These are phyloP conservation scores for Gonioctena quinquepunctata DNA, from an alignment of 1,140 invertebrate species.

Conservation along the genomic window DNA sequence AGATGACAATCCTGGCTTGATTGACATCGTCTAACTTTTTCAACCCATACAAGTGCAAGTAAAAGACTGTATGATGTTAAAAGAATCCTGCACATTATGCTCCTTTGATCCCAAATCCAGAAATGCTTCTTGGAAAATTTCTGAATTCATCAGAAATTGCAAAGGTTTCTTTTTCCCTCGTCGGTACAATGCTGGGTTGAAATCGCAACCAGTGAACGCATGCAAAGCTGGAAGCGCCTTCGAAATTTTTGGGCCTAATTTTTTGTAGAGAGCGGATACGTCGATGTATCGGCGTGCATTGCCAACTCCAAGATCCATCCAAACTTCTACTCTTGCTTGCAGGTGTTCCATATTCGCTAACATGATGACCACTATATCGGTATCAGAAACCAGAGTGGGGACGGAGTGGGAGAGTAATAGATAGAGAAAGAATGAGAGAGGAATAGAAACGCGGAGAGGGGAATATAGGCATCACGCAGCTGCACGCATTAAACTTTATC, in stretches of 20 bases:
- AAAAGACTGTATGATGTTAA: slow-evolving; percentile 14
- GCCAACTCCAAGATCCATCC: slow-evolving; percentile 22
- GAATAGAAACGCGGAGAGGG: too few species aligned
- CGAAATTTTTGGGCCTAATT: slow-evolving; percentile 4
- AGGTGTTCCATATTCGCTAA: slow-evolving; percentile 16
- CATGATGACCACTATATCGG: slow-evolving; percentile 14
- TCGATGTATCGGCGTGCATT: slow-evolving; percentile 21
- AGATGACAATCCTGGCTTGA: slow-evolving; percentile 27
- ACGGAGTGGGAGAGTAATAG: too few species aligned
- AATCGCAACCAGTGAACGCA: slow-evolving; percentile 2
- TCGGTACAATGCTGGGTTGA: slow-evolving; percentile 2
- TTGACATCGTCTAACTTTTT: slow-evolving; percentile 26
- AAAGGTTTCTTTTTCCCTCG: slow-evolving; percentile 12
- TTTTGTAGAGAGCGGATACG: slow-evolving; percentile 3
- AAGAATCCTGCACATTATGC: slow-evolving; percentile 6
- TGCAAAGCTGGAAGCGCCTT: slow-evolving; percentile 1
- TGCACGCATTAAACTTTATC: too few species aligned
- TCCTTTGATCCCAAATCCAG: slow-evolving; percentile 12
- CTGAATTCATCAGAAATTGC: background rate
- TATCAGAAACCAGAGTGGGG: too few species aligned
- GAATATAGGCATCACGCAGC: too few species aligned
- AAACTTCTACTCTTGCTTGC: slow-evolving; percentile 20
- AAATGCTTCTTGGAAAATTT: slow-evolving; percentile 6
- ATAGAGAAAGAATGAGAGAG: too few species aligned
- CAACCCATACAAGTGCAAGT: slow-evolving; percentile 26